Percentiles rank a stretch among this genome's conserved stretches.
phyloP scores from a whole-genome alignment of 64 coral and sea anemone genomes.

The Astreopora myriophthalma region DNA sequence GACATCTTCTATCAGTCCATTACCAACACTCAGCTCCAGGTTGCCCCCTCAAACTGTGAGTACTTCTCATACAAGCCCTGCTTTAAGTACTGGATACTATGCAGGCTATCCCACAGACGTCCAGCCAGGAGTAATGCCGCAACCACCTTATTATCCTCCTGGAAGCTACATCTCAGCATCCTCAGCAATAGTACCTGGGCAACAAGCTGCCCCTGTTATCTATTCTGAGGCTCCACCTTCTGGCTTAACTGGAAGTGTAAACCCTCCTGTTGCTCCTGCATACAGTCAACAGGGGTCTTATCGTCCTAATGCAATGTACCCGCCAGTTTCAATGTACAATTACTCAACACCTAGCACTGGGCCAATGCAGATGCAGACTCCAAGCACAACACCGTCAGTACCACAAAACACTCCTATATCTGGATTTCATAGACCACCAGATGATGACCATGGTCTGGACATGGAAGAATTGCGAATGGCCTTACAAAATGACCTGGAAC shows the following conservation, averaged over 20 bases:
- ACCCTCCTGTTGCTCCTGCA: neutral
- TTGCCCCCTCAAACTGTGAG: neutral
- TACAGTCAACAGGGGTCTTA: neutral
- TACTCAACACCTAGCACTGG: neutral
- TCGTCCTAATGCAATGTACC: conserved; percentile 13
- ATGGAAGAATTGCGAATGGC: conserved; percentile 13
- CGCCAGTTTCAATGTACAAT: neutral
- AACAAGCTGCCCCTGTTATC: neutral
- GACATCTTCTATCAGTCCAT: neutral
- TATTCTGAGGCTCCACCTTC: conserved; percentile 17
- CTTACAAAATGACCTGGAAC: conserved; percentile 35
- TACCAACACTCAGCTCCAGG: neutral
- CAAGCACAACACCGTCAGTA: neutral
- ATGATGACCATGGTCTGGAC: conserved; percentile 4
- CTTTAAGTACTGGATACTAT: neutral
- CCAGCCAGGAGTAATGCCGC: neutral
- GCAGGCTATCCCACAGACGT: neutral
- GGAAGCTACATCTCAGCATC: neutral
- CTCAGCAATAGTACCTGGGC: neutral
- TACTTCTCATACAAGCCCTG: neutral
- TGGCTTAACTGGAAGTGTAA: neutral
- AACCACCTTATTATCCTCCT: neutral
- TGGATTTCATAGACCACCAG: neutral
- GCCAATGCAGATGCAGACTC: conserved; percentile 14
- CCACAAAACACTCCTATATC: conserved; percentile 18